Percentiles rank a stretch among this genome's conserved stretches.
Conservation (phyloP, 2,113 vertebrate species). For the Lynx canadensis region DNA sequence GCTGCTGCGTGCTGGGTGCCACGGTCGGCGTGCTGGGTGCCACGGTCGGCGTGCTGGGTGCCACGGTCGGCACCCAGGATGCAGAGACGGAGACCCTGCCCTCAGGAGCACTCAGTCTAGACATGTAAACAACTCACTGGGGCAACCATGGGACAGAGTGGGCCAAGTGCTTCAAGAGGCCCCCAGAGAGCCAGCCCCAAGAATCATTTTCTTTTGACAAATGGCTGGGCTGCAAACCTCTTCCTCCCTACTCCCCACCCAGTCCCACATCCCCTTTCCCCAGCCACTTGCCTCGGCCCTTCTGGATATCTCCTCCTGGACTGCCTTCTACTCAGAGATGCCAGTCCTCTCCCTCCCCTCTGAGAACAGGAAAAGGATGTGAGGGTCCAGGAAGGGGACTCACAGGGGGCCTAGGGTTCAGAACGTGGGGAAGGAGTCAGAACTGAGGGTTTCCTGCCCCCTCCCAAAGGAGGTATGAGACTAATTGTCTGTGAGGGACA, state of each 20-base stretch:
- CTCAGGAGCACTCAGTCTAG: conserved; percentile 17
- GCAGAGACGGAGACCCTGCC: conserved; percentile 15
- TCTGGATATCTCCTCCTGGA: not conserved
- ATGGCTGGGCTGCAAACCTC: not conserved
- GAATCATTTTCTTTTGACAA: not conserved
- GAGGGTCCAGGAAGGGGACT: not conserved
- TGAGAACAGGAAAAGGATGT: not conserved
- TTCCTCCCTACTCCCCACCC: not conserved
- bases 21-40: no score
- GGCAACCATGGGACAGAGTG: not conserved
- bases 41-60: not conserved
- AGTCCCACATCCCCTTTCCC: not conserved
- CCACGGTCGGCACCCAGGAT: not conserved
- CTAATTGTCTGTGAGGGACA: not conserved
- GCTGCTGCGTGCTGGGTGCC: not conserved
- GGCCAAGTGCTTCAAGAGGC: conserved; percentile 18
- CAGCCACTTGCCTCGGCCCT: not conserved
- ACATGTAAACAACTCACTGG: conserved; percentile 48
- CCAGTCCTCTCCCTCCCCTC: not conserved
- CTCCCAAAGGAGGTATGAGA: not conserved
- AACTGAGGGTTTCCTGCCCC: not conserved
- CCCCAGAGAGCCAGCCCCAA: not conserved
- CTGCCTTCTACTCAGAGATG: not conserved
- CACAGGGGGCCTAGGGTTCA: not conserved
- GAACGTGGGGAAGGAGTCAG: not conserved